phyloP scores from a whole-genome alignment of 2,797 vertebrate species.

The Pantherophis alleghaniensis region DNA sequence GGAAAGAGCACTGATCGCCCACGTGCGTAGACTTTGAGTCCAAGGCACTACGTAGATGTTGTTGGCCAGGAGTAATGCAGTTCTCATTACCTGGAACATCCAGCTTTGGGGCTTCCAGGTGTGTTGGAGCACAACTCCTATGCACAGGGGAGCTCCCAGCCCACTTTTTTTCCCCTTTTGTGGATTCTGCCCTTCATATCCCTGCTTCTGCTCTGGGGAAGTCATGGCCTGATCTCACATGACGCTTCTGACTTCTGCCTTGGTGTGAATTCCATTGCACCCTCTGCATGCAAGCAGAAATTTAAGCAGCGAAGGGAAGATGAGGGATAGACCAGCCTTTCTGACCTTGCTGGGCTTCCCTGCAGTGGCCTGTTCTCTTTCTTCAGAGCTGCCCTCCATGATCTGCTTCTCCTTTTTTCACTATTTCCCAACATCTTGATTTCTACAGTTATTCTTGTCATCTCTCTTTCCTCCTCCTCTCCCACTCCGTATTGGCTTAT shows the following conservation, averaged over 20 bases:
- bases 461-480: background rate
- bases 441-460: background rate
- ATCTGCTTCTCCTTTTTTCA: background rate
- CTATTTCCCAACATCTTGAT: background rate
- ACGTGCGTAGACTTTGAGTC: background rate
- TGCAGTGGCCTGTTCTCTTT: background rate
- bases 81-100: background rate
- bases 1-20: too few relatives aligned
- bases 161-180: background rate
- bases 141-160: background rate
- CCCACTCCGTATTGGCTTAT: background rate
- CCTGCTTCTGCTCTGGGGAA: background rate
- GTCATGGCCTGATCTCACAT: accelerated
- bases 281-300: background rate
- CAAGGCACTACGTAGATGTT: background rate
- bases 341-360: background rate
- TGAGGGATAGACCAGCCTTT: too few relatives aligned
- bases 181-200: background rate
- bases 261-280: background rate
- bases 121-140: background rate
- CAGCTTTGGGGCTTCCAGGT: too few relatives aligned
- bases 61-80: too few relatives aligned
- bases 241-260: background rate
- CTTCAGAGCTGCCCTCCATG: background rate
- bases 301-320: background rate